Evolutionary conservation across 2,797 vertebrate species (phyloP), one percentile per base, ranked within the genome.

Genomic region (Carduelis carduelis): DNA sequence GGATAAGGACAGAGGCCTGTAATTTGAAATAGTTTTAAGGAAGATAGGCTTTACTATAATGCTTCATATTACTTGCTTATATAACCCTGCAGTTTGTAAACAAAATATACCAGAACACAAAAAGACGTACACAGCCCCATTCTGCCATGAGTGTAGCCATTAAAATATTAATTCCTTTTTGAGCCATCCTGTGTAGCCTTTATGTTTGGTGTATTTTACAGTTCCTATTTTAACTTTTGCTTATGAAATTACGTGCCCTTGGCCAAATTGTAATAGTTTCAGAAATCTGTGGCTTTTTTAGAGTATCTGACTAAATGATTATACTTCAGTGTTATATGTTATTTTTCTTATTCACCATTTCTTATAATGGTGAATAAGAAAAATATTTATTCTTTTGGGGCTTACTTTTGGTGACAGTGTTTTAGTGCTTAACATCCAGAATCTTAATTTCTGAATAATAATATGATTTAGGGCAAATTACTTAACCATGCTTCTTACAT

Each of bases 121-220:
- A 27, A 65, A 32, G 9, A 27, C 0, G 0, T 49, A 17, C 10
- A 14, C 2, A 19, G 2, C 7, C 3, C 8, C 0, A 0, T 41
- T 65, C 16, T 81, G 23, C 41, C 21, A 11, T 56, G 35, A 44
- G 6, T 27, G 7, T 26, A 70, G 8, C 17, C 4, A 3, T 70
- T 64, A 75, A 46, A n/a, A 5, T 26, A 60, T 12, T 1, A 68
- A 41, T 43, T 75, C 6, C 6, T 69, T 84, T 87, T 37, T 66
- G 15, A 79, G 49, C 12, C 3, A 12, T 23, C 11, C 20, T 59
- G 4, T 56, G 35, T 66, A 44, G 8, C 2, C 5, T 37, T 82
- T 68, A 22, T 37, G 3, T 44, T 22, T 68, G 32, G 12, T n/a
- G 5, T 53, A 8, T 50, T 82, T 65, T 65, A 41, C 11, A 26